These are phyloP conservation scores for Campoplex capitator DNA, from an alignment of 2,888 invertebrate genomes.

Conservation along the genomic window DNA sequence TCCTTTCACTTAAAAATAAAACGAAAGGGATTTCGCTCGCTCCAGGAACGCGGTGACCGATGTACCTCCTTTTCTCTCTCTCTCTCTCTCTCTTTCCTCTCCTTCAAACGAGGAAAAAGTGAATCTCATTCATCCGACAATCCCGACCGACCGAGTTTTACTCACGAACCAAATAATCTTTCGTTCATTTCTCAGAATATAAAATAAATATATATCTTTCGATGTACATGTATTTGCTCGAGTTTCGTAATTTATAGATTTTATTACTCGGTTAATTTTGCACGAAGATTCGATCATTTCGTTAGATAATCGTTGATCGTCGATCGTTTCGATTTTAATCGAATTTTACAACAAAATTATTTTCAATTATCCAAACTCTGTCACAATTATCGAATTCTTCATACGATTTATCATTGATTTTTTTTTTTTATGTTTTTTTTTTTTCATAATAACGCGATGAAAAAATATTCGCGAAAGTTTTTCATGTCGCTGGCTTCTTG, in stretches of 20 bases:
- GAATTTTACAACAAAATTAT: too few species aligned
- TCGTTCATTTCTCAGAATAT: neutral
- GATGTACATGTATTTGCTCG: neutral
- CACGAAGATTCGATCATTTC: neutral
- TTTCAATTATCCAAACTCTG: too few species aligned
- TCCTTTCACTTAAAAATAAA: conserved; percentile 68
- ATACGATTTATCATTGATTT: too few species aligned
- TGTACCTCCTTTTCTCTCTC: neutral
- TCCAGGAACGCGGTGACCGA: conserved; percentile 24
- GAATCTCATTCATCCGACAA: conserved; percentile 54
- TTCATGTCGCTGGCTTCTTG: conserved; percentile 23
- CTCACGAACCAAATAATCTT: neutral
- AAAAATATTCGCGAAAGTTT: neutral
- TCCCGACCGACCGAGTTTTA: neutral
- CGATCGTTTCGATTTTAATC: neutral
- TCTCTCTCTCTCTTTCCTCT: neutral
- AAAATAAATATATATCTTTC: neutral
- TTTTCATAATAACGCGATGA: neutral
- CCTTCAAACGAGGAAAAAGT: conserved; percentile 48
- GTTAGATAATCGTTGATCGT: neutral
- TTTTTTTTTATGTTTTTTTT: too few species aligned
- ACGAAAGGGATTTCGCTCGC: conserved; percentile 60
- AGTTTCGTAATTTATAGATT: neutral
- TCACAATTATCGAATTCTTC: neutral
- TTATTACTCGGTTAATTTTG: neutral